phyloP scores from a whole-genome alignment of 2,888 invertebrate genomes.

The Parasteatoda lunata region DNA sequence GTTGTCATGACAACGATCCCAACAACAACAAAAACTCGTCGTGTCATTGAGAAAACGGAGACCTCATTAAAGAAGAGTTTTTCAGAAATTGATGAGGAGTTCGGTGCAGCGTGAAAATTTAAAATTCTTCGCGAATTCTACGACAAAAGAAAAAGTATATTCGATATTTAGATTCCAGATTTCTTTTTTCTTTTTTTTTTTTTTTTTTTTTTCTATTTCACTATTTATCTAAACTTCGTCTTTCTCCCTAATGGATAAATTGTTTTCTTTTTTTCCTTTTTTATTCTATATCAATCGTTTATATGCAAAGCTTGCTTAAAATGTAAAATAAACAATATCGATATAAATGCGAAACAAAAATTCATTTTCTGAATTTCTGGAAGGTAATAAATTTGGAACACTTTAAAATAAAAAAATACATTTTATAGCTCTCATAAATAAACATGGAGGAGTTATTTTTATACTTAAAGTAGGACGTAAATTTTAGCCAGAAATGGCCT shows the following conservation, averaged over 20 bases:
- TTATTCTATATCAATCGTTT: conserved; percentile 24
- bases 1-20: conserved; percentile 33
- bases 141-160: not conserved
- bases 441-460: no score
- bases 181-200: not conserved
- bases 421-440: no score
- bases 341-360: not conserved
- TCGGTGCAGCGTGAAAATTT: conserved; percentile 59
- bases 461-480: no score
- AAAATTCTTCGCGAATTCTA: conserved; percentile 38
- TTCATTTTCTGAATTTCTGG: no score
- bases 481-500: no score
- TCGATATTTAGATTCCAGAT: not conserved
- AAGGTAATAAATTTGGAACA: no score
- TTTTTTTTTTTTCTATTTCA: not conserved
- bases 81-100: conserved; percentile 61
- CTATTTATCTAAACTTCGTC: not conserved
- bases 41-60: conserved; percentile 61
- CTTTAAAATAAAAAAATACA: no score
- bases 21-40: conserved; percentile 53
- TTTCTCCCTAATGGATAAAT: not conserved
- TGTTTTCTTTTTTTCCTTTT: not conserved
- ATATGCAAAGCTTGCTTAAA: conserved; percentile 19
- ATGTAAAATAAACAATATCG: not conserved
- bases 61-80: conserved; percentile 65